A percentile compares a stretch with the other conserved stretches of the same genome.
phyloP scores from a whole-genome alignment of 2,797 vertebrate species.

The Lates japonicus region DNA sequence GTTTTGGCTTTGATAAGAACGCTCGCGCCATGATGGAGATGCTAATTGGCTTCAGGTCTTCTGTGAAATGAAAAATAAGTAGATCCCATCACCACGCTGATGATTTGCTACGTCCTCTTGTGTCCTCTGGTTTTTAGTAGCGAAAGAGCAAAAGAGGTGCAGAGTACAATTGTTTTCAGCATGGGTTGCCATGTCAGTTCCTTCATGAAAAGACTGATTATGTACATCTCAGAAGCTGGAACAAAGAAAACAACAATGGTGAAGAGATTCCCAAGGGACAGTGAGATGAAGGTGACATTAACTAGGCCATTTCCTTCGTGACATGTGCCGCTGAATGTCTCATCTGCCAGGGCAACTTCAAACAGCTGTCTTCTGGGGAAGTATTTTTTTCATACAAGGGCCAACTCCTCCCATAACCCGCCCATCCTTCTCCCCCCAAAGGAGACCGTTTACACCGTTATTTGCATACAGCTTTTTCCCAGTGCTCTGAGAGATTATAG shows the following conservation, averaged over 20 bases:
- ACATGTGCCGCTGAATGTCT: slow-evolving; percentile 41
- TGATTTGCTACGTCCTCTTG: not conserved
- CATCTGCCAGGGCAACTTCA: slow-evolving; percentile 63
- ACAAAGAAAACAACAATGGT: slow-evolving; percentile 55
- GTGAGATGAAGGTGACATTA: slow-evolving; percentile 71
- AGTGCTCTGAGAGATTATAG: slow-evolving; percentile 50
- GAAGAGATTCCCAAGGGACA: slow-evolving; percentile 49
- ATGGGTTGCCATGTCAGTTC: slow-evolving; percentile 34
- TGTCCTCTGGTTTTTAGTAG: not conserved
- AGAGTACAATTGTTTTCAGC: slow-evolving; percentile 21
- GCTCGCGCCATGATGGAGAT: slow-evolving; percentile 47
- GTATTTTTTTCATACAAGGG: slow-evolving; percentile 41
- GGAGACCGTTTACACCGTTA: slow-evolving; percentile 47
- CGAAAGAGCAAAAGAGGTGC: not conserved
- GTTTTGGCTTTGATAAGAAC: slow-evolving; percentile 62
- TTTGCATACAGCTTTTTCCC: slow-evolving; percentile 57
- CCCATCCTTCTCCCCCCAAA: slow-evolving; percentile 34
- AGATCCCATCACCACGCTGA: slow-evolving; percentile 17
- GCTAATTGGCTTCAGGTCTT: slow-evolving; percentile 65
- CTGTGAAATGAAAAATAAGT: slow-evolving; percentile 51
- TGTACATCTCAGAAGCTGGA: slow-evolving; percentile 48
- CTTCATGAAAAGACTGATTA: slow-evolving; percentile 55
- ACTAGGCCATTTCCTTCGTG: slow-evolving; percentile 60
- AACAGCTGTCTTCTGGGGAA: slow-evolving; percentile 53
- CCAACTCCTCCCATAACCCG: slow-evolving; percentile 47